A percentile compares a stretch with the other conserved stretches of the same genome.
Conservation (phyloP, 2,113 vertebrate species). For the Desmodus rotundus region DNA sequence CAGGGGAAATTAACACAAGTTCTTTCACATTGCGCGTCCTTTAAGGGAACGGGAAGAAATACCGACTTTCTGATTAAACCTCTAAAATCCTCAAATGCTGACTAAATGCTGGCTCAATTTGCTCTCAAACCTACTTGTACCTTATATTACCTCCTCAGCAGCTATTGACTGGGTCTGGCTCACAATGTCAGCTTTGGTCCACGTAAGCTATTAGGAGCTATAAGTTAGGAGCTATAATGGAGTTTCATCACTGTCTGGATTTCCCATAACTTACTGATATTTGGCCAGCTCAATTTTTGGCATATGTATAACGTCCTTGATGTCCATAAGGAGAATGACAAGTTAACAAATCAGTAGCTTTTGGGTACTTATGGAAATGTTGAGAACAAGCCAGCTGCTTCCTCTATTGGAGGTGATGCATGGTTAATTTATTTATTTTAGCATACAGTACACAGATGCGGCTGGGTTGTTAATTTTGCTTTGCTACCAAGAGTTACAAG, state of each 20-base stretch:
- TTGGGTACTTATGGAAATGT: constrained; percentile 74
- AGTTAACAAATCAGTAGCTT: constrained; percentile 78
- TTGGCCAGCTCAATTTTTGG: constrained; percentile 68
- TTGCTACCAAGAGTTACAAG: constrained; percentile 77
- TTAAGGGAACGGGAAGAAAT: neutral
- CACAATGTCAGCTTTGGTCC: neutral
- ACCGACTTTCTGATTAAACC: neutral
- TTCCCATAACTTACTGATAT: constrained; percentile 52
- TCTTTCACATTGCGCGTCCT: neutral
- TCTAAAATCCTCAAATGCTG: neutral
- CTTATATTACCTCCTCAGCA: neutral
- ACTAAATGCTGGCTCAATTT: neutral
- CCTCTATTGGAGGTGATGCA: constrained; percentile 69
- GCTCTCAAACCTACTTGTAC: neutral
- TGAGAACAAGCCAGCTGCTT: constrained; percentile 75
- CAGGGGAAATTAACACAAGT: neutral
- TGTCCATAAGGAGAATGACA: constrained; percentile 73
- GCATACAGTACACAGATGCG: constrained; percentile 50
- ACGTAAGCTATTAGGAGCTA: neutral
- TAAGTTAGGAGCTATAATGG: neutral
- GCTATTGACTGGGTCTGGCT: neutral
- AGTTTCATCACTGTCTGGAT: neutral
- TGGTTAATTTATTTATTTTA: constrained; percentile 79
- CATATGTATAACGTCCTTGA: constrained; percentile 66
- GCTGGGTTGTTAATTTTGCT: constrained; percentile 72